Conservation (phyloP, 2,797 vertebrate genomes). For the Molossus alvarezi region DNA sequence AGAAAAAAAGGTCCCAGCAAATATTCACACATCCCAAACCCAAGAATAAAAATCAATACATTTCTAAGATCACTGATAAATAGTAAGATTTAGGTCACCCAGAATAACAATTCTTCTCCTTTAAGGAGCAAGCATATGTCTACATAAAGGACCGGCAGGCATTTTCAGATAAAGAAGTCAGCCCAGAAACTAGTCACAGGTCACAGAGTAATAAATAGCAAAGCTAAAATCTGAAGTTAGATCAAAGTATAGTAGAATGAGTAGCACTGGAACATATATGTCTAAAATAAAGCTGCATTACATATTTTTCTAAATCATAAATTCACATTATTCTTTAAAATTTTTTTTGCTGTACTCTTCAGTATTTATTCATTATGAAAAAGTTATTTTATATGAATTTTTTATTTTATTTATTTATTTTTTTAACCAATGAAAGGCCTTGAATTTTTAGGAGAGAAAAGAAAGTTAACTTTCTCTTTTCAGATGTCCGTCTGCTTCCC, state of each 20-base stretch:
- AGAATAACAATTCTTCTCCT: slow-evolving; percentile 46
- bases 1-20: slow-evolving; percentile 54
- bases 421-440: slow-evolving; percentile 21
- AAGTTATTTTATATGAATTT: neutral
- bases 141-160: neutral
- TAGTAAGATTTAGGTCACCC: neutral
- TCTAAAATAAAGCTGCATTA: slow-evolving; percentile 43
- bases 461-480: neutral
- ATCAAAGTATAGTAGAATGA: neutral
- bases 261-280: neutral
- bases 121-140: neutral
- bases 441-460: slow-evolving; percentile 53
- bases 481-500: neutral
- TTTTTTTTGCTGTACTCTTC: neutral
- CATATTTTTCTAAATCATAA: slow-evolving; percentile 48
- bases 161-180: slow-evolving; percentile 29
- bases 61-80: slow-evolving; percentile 28
- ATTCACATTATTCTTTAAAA: slow-evolving; percentile 7
- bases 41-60: slow-evolving; percentile 63
- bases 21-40: neutral
- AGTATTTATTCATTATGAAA: slow-evolving; percentile 55
- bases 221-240: slow-evolving; percentile 14
- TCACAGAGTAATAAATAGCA: neutral
- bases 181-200: neutral
- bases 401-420: neutral